Conservation (phyloP, 2,888 invertebrate species). For the Urechis unicinctus region DNA sequence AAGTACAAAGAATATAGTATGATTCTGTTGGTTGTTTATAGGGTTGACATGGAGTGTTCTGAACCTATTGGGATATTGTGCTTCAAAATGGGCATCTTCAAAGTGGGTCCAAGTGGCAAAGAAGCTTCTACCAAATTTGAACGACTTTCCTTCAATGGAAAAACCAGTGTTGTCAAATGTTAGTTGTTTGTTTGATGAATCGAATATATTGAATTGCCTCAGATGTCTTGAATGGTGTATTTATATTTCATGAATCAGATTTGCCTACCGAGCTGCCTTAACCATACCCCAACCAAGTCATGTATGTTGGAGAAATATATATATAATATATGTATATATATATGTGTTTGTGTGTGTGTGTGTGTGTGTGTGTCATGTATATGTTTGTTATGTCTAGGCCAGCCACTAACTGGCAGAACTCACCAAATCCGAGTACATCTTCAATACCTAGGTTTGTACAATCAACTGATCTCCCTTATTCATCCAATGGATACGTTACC, state of each 20-base stretch:
- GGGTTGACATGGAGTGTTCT: slow-evolving; percentile 74
- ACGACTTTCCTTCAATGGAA: slow-evolving; percentile 78
- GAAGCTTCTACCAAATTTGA: slow-evolving; percentile 87
- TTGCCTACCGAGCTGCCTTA: no score
- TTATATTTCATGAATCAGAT: no score
- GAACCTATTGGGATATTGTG: slow-evolving; percentile 90
- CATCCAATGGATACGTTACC: no score
- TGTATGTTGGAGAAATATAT: background rate
- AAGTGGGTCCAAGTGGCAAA: slow-evolving; percentile 75
- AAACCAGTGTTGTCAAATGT: slow-evolving; percentile 88
- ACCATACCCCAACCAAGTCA: no score
- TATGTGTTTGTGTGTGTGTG: no score
- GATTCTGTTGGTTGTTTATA: no score
- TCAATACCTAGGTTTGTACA: slow-evolving; percentile 84
- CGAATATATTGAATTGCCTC: no score
- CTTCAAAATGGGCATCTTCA: slow-evolving; percentile 89
- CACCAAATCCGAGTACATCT: slow-evolving; percentile 98
- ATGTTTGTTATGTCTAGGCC: slow-evolving; percentile 27
- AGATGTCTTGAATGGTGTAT: no score
- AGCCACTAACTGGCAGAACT: slow-evolving; percentile 91
- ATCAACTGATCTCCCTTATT: no score
- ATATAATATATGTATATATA: no score
- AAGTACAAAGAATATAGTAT: no score
- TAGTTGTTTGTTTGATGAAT: no score
- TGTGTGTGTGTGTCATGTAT: slow-evolving; percentile 9